Conservation (phyloP, 2,888 invertebrate species). For the Ethmia dodecea region DNA sequence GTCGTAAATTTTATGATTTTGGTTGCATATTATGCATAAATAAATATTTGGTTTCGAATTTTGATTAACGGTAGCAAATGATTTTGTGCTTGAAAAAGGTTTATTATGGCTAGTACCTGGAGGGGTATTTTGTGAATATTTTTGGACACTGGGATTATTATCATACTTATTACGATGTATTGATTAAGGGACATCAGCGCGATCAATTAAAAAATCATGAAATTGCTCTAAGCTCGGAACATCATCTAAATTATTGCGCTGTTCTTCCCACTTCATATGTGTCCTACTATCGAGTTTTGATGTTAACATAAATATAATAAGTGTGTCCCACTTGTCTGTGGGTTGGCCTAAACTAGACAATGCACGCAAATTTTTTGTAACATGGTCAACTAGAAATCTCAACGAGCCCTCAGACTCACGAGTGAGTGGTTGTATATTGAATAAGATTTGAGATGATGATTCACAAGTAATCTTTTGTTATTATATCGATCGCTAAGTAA, state of each 20-base stretch:
- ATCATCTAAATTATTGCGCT: constrained; percentile 14
- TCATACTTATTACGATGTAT: constrained; percentile 14
- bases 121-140: not conserved
- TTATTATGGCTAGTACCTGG: not conserved
- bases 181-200: constrained; percentile 23
- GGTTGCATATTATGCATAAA: constrained; percentile 20
- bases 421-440: constrained; percentile 12
- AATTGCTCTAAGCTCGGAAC: constrained; percentile 21
- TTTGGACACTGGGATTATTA: not conserved
- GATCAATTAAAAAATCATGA: constrained; percentile 20
- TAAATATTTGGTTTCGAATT: not conserved
- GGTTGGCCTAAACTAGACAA: constrained; percentile 19
- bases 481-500: constrained; percentile 14
- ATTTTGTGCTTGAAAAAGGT: constrained; percentile 8
- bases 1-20: constrained; percentile 22
- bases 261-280: constrained; percentile 17
- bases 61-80: constrained; percentile 8
- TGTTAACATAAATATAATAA: constrained; percentile 16
- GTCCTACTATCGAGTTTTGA: constrained; percentile 18
- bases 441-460: constrained; percentile 20
- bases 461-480: constrained; percentile 15
- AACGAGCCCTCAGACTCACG: constrained; percentile 18
- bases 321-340: constrained; percentile 15
- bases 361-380: constrained; percentile 21
- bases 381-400: constrained; percentile 19